Conservation (phyloP, 2,888 invertebrate genomes). For the Tiliacea citrago region DNA sequence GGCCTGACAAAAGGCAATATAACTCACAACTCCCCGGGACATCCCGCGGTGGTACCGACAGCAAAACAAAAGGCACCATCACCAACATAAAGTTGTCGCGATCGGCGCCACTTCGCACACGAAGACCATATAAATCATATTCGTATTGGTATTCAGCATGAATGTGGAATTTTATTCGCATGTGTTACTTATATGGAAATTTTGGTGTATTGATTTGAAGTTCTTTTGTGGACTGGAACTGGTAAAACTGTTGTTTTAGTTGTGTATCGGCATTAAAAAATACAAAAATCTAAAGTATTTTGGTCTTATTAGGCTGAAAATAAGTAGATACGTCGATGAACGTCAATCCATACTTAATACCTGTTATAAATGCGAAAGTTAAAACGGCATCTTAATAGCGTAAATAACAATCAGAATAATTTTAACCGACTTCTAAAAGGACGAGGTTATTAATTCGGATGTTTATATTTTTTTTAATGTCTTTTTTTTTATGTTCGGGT, state of each 20-base stretch:
- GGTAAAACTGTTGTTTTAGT: background rate
- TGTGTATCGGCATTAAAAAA: background rate
- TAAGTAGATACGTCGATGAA: background rate
- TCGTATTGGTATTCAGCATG: constrained; percentile 52
- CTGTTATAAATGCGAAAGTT: background rate
- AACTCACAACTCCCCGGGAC: constrained; percentile 63
- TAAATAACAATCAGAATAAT: no score
- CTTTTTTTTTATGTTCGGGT: no score
- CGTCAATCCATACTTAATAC: background rate
- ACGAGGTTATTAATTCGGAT: no score
- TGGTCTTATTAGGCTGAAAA: background rate
- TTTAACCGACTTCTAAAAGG: no score
- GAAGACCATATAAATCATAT: constrained; percentile 80
- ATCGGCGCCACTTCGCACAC: constrained; percentile 79
- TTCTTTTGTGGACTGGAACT: background rate
- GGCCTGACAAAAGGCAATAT: constrained; percentile 30
- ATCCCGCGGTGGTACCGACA: constrained; percentile 72
- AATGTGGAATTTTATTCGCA: constrained; percentile 42
- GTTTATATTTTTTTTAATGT: no score
- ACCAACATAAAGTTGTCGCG: constrained; percentile 83
- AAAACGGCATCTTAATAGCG: no score
- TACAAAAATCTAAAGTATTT: background rate
- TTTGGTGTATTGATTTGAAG: constrained; percentile 45
- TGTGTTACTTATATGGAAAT: constrained; percentile 35
- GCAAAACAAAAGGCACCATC: constrained; percentile 75